Conservation (phyloP, 2,113 vertebrate species). For the Variabilichromis moorii region DNA sequence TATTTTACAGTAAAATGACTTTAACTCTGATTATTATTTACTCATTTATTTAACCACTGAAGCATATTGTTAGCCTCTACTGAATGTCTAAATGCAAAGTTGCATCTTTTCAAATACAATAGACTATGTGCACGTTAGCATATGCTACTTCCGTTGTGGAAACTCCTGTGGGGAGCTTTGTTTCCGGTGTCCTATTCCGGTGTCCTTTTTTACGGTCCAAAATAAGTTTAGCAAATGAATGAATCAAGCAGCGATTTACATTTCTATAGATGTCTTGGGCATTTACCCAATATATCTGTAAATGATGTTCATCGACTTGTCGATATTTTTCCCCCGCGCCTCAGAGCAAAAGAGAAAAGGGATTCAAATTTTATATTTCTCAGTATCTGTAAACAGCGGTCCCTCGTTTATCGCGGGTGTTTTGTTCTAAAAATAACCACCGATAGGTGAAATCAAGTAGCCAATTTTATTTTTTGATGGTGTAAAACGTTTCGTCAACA, state of each 20-base stretch:
- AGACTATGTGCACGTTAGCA: not conserved
- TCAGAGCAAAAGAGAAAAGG: not conserved
- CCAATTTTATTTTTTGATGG: not conserved
- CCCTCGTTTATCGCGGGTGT: rapidly evolving
- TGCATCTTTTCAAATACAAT: not conserved
- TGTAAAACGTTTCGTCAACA: rapidly evolving
- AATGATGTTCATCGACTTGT: not conserved
- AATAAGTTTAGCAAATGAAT: not conserved
- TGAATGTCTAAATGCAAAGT: not conserved
- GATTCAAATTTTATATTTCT: not conserved
- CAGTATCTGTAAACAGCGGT: rapidly evolving
- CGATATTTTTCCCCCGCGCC: rapidly evolving
- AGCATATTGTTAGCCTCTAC: not conserved
- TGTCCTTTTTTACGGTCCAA: not conserved
- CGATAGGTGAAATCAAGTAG: not conserved
- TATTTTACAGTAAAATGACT: not conserved
- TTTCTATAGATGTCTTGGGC: not conserved
- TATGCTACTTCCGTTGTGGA: not conserved
- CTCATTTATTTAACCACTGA: not conserved
- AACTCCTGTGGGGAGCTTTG: not conserved
- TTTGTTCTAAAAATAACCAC: not conserved
- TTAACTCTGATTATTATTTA: not conserved
- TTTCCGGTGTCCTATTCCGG: not conserved
- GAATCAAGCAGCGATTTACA: rapidly evolving
- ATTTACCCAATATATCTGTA: not conserved